These are phyloP conservation scores for Atrichornis clamosus DNA, from an alignment of 2,113 vertebrate species.

Conservation along the genomic window DNA sequence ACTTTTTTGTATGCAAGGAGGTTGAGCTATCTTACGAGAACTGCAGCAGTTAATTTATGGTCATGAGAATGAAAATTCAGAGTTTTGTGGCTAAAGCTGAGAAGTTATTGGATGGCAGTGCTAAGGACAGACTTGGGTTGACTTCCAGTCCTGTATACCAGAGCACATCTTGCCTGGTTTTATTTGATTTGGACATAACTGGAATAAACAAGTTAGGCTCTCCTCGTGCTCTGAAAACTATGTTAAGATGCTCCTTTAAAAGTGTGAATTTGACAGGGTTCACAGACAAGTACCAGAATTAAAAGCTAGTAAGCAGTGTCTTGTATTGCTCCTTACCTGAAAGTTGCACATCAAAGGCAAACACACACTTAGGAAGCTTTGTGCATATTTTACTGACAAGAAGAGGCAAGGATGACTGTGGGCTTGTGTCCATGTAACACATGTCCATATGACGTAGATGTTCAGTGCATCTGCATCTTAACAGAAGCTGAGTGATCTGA, in stretches of 20 bases:
- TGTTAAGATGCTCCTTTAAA: not conserved
- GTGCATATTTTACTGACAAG: not conserved
- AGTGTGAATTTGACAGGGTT: not conserved
- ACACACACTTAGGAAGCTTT: not conserved
- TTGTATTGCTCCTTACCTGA: not conserved
- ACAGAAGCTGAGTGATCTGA: not conserved
- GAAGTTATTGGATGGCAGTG: not conserved
- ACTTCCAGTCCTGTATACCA: not conserved
- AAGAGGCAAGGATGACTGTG: not conserved
- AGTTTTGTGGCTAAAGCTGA: not conserved
- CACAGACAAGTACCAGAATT: not conserved
- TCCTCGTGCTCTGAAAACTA: not conserved
- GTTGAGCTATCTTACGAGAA: not conserved
- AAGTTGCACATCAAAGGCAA: not conserved
- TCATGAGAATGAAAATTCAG: not conserved
- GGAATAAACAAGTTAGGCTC: not conserved
- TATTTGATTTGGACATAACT: not conserved
- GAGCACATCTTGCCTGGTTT: not conserved
- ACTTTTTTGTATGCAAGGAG: not conserved
- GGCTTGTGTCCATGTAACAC: not conserved
- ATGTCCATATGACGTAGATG: not conserved
- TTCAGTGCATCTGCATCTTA: not conserved
- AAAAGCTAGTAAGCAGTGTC: not conserved
- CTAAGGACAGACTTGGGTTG: not conserved
- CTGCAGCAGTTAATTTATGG: not conserved